These are phyloP conservation scores for Drosophila virilis DNA, from an alignment of 1,140 invertebrate genomes.

Conservation along the genomic window DNA sequence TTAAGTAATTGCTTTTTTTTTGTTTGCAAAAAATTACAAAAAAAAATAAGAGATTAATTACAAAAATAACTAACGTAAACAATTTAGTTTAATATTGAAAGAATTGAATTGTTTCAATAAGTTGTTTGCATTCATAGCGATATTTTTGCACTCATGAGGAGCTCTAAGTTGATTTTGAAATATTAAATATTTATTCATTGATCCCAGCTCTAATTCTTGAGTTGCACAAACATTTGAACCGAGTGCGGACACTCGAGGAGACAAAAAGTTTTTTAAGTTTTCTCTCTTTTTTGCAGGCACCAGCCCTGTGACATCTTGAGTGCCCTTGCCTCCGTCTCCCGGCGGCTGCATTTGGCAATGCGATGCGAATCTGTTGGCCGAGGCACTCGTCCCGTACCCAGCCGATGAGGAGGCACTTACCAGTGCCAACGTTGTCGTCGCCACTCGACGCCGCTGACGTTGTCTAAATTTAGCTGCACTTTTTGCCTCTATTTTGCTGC, in stretches of 20 bases:
- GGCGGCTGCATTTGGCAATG: slow-evolving; percentile 71
- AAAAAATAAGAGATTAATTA: no score
- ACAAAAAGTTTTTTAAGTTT: slow-evolving; percentile 41
- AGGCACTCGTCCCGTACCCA: slow-evolving; percentile 20
- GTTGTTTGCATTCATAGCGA: no score
- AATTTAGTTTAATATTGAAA: no score
- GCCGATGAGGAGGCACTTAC: slow-evolving; percentile 61
- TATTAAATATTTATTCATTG: slow-evolving; percentile 34
- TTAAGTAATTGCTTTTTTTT: no score
- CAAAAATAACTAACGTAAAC: no score
- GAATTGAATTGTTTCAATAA: no score
- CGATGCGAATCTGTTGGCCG: slow-evolving; percentile 46
- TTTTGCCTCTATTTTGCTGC: slow-evolving; percentile 55
- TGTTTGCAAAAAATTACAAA: no score
- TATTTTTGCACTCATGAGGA: slow-evolving; percentile 13
- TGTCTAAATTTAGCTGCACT: slow-evolving; percentile 69
- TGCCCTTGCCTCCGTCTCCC: slow-evolving; percentile 8
- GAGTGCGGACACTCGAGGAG: slow-evolving; percentile 35
- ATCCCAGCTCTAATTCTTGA: slow-evolving; percentile 33
- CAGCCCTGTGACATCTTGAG: slow-evolving; percentile 74
- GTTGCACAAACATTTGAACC: slow-evolving; percentile 36
- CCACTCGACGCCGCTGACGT: slow-evolving; percentile 46
- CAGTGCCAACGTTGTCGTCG: slow-evolving; percentile 63
- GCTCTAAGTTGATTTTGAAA: not conserved
- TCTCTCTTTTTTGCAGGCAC: slow-evolving; percentile 6